Conservation (phyloP, 2,113 vertebrate genomes). For the Grallaria varia region DNA sequence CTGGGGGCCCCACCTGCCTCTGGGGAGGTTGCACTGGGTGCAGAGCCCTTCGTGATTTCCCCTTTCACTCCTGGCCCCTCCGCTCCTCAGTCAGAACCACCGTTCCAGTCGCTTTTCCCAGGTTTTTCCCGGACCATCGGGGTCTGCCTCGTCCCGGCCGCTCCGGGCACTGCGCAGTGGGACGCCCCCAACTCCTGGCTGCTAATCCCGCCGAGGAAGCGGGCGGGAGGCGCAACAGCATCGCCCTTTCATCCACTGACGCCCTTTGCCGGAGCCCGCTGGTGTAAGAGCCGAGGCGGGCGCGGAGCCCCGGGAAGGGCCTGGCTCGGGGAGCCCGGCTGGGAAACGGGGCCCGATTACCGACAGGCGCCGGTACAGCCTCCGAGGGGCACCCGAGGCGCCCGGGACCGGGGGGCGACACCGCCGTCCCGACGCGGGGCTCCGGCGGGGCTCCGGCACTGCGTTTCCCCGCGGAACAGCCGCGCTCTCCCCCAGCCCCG, state of each 20-base stretch:
- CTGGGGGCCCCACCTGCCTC: fast-evolving
- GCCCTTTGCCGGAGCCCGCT: neutral
- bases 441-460: neutral
- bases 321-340: neutral
- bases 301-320: neutral
- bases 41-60: neutral
- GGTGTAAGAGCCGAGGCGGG: neutral
- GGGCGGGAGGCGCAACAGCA: no score
- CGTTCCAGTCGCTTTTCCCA: neutral
- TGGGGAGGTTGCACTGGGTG: fast-evolving
- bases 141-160: neutral
- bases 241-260: neutral
- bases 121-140: fast-evolving
- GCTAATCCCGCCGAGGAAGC: neutral
- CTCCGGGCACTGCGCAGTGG: neutral
- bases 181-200: neutral
- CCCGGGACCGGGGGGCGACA: no score
- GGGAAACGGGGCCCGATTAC: neutral
- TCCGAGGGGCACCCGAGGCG: no score
- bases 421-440: no score
- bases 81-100: neutral
- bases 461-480: neutral
- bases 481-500: neutral
- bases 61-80: no score
- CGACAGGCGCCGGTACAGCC: fast-evolving